Evolutionary conservation across 2,888 invertebrate genomes (phyloP), one percentile per base, ranked within the genome.

Genomic region (Melikaiella ostensackeni): DNA sequence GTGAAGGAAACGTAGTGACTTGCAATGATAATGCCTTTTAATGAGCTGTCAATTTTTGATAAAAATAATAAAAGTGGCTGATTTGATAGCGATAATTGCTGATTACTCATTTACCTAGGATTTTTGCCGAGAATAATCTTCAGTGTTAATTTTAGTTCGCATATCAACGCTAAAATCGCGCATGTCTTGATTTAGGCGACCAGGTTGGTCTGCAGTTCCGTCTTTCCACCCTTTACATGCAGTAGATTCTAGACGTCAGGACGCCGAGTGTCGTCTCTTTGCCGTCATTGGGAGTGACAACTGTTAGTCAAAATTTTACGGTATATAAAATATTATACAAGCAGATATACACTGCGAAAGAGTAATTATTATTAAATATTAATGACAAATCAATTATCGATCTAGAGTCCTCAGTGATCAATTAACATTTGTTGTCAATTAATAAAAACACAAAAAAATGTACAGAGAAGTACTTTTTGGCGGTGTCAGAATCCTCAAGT

Each of bases 241-340:
- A 86, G 87, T 86, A 84, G 83, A 82, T 81, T 83, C 81, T 85
- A 83, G 82, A 83, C 84, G 77, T 78, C 84, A 85, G 75, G 83
- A 84, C 86, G 84, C 77, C 78, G 82, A 84, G 82, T 85, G 81
- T 79, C 79, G 13, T 4, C 38, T 38, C 3, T 82, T 64, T 57
- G 70, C 79, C 73, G 61, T 11, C 57, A 63, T 33, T 78, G 75
- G 57, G 61, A 35, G 27, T 57, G 55, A 24, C 16, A 9, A 59
- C 73, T 61, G 80, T 79, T 66, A 80, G 76, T 77, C 80, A 61
- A 66, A 64, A 66, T 62, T 24, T 35, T 55, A 74, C 33, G 64
- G 21, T 24, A 9, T 30, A 30, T 61, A 21, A 73, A 75, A 38
- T 74, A 74, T 59, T 59, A 59, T 59, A 24, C 24, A 27, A 4